These are phyloP conservation scores for Argyrosomus japonicus DNA, from an alignment of 2,113 vertebrate species.

Conservation along the genomic window DNA sequence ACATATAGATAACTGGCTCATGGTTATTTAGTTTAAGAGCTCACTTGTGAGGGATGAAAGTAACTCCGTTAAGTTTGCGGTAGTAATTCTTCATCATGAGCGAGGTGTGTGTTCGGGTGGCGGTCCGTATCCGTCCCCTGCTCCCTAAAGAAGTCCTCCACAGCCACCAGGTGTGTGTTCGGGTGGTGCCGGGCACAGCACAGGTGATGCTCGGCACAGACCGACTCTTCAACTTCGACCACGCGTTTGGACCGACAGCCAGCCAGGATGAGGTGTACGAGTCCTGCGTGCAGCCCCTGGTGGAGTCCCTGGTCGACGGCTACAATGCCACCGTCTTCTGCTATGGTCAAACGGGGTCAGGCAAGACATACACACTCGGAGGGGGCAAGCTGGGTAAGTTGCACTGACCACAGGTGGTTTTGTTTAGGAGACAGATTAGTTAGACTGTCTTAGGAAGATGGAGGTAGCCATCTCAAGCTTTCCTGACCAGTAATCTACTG, in stretches of 20 bases:
- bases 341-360: slow-evolving; percentile 94
- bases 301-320: slow-evolving; percentile 87
- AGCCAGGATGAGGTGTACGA: slow-evolving; percentile 89
- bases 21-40: neutral
- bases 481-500: neutral
- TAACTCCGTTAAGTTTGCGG: neutral
- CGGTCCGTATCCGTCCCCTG: slow-evolving; percentile 91
- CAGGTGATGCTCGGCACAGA: slow-evolving; percentile 89
- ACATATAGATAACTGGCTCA: neutral
- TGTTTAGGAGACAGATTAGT: neutral
- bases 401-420: neutral
- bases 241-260: slow-evolving; percentile 89
- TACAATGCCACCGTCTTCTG: slow-evolving; percentile 93
- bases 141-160: slow-evolving; percentile 90
- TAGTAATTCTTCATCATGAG: slow-evolving; percentile 73
- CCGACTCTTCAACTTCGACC: slow-evolving; percentile 90
- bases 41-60: neutral
- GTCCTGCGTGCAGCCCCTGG: slow-evolving; percentile 88
- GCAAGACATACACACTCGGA: slow-evolving; percentile 93
- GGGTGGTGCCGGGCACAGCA: slow-evolving; percentile 83
- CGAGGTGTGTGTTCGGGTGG: slow-evolving; percentile 90
- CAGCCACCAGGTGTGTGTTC: slow-evolving; percentile 88
- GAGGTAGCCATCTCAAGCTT: neutral
- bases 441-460: too few species aligned
- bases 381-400: slow-evolving; percentile 86